A percentile compares a stretch with the other conserved stretches of the same genome.
phyloP scores from a whole-genome alignment of 2,113 vertebrate species.

The Pelmatolapia mariae region DNA sequence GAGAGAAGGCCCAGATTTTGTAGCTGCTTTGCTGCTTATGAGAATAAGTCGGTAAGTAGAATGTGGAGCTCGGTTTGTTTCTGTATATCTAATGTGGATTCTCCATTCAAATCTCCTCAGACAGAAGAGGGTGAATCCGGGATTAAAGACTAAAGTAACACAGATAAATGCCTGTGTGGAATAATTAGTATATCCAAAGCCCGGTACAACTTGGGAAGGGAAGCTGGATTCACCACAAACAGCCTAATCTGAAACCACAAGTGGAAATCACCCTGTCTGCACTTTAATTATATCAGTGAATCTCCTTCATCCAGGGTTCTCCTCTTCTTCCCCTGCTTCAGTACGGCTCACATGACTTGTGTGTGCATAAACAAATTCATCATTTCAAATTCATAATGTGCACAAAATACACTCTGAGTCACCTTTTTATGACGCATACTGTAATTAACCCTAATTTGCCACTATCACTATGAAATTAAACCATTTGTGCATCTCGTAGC shows the following conservation, averaged over 20 bases:
- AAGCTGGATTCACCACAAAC: neutral
- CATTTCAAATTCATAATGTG: neutral
- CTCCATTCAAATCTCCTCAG: neutral
- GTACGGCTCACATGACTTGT: neutral
- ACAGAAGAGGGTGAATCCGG: neutral
- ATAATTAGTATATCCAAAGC: neutral
- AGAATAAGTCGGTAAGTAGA: neutral
- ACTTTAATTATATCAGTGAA: neutral
- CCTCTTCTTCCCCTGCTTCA: neutral
- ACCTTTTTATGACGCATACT: neutral
- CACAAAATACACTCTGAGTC: neutral
- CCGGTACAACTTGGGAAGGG: neutral
- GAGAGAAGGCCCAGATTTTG: neutral
- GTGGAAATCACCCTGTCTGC: neutral
- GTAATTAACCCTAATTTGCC: neutral
- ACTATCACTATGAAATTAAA: neutral
- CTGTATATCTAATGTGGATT: neutral
- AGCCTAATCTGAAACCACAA: neutral
- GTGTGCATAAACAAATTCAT: neutral
- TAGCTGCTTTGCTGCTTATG: neutral
- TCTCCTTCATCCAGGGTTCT: neutral
- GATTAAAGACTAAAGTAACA: conserved; percentile 4
- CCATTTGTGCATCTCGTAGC: neutral
- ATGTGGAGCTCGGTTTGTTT: neutral
- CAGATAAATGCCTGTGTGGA: neutral